A percentile compares a stretch with the other conserved stretches of the same genome.
Evolutionary conservation across 2,888 invertebrate genomes (phyloP).

Genomic region (Cosmia pyralina): DNA sequence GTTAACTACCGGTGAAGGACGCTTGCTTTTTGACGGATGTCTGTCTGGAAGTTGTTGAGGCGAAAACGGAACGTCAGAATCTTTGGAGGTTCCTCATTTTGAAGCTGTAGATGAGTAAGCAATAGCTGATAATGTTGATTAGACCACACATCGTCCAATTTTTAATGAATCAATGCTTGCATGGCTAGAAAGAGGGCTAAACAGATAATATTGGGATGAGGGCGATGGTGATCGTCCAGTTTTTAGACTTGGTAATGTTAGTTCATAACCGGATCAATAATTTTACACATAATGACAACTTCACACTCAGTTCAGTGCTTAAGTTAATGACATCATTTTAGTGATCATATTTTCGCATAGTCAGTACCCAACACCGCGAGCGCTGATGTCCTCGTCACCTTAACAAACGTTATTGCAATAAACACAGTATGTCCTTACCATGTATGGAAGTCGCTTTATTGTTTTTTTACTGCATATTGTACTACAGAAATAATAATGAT

Average conservation of each 20-base stretch:
- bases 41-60: background rate
- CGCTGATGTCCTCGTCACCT: background rate
- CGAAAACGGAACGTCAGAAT: background rate
- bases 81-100: background rate
- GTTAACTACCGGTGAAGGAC: slow-evolving; percentile 14
- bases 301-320: background rate
- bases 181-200: background rate
- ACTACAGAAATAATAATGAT: background rate
- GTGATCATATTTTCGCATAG: background rate
- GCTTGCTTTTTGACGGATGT: background rate
- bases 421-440: slow-evolving; percentile 4
- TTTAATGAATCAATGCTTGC: background rate
- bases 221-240: background rate
- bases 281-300: background rate
- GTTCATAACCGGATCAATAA: background rate
- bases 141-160: background rate
- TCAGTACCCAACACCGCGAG: no score
- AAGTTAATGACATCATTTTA: background rate
- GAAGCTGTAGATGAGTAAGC: no score
- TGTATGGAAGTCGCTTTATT: slow-evolving; percentile 10
- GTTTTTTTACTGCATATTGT: background rate
- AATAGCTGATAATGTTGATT: background rate
- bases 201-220: background rate
- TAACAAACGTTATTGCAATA: slow-evolving; percentile 1
- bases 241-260: background rate